These are phyloP conservation scores for Anas flavirostris DNA, from an alignment of 2,797 vertebrate species.

Conservation along the genomic window DNA sequence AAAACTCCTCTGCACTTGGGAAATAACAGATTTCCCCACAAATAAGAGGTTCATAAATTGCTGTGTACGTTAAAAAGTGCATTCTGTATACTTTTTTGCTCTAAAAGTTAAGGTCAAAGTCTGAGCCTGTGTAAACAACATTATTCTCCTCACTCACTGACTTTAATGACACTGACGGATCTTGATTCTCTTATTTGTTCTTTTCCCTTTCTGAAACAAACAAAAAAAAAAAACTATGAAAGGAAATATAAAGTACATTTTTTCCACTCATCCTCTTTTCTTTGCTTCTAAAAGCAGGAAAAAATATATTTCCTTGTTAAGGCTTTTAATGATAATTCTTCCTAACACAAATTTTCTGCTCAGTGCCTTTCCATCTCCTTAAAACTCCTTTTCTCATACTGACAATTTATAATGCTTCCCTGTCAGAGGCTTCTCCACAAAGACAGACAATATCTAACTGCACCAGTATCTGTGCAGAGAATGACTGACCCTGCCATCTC, in stretches of 20 bases:
- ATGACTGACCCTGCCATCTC: not conserved
- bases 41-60: not conserved
- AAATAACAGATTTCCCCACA: not conserved
- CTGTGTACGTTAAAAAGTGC: not conserved
- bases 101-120: slow-evolving; percentile 6
- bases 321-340: not conserved
- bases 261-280: not conserved
- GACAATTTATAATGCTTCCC: not conserved
- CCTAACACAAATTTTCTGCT: not conserved
- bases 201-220: not conserved
- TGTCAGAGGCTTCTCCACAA: not conserved
- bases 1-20: not conserved
- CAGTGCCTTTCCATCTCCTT: not conserved
- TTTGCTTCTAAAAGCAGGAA: not conserved
- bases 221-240: not conserved
- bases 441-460: not conserved
- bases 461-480: not conserved
- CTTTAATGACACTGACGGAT: not conserved
- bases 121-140: not conserved
- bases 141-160: not conserved
- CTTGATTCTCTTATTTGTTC: not conserved
- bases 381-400: not conserved
- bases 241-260: not conserved
- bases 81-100: not conserved
- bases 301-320: not conserved